These are phyloP conservation scores for Myripristis murdjan DNA, from an alignment of 2,797 vertebrate genomes.

Conservation along the genomic window DNA sequence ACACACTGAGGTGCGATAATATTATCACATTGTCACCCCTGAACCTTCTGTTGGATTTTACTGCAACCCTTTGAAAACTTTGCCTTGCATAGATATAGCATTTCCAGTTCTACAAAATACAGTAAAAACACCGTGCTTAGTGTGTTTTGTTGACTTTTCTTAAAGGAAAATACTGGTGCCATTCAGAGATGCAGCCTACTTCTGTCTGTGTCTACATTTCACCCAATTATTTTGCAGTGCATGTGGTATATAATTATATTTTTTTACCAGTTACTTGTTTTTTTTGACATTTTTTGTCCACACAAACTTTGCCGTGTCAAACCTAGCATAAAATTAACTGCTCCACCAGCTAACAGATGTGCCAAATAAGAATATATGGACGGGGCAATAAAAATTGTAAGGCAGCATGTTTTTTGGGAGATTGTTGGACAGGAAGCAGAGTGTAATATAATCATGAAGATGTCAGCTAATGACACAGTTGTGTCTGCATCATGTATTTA, in stretches of 20 bases:
- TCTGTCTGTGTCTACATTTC: background rate
- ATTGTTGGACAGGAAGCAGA: no score
- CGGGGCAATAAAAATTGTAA: conserved; percentile 38
- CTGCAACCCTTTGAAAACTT: conserved; percentile 19
- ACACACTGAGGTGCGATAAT: conserved; percentile 47
- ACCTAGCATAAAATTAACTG: conserved; percentile 34
- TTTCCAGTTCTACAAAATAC: background rate
- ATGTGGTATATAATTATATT: background rate
- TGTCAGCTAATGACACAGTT: no score
- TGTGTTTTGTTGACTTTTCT: conserved; percentile 7
- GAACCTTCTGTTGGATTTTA: conserved; percentile 14
- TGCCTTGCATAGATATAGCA: conserved; percentile 13
- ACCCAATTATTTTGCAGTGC: background rate
- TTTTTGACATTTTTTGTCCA: conserved; percentile 29
- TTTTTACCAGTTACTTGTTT: conserved; percentile 14
- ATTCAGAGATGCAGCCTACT: no score
- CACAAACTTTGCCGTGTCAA: conserved; percentile 39
- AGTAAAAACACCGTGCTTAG: background rate
- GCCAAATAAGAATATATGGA: conserved; percentile 29
- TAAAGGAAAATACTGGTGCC: background rate
- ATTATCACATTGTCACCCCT: conserved; percentile 42
- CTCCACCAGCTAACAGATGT: conserved; percentile 23
- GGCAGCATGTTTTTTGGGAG: conserved; percentile 14
- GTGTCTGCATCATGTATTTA: no score
- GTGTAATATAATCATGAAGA: no score